Evolutionary conservation across 2,888 invertebrate genomes (phyloP).

Genomic region (Hypercompe scribonia): DNA sequence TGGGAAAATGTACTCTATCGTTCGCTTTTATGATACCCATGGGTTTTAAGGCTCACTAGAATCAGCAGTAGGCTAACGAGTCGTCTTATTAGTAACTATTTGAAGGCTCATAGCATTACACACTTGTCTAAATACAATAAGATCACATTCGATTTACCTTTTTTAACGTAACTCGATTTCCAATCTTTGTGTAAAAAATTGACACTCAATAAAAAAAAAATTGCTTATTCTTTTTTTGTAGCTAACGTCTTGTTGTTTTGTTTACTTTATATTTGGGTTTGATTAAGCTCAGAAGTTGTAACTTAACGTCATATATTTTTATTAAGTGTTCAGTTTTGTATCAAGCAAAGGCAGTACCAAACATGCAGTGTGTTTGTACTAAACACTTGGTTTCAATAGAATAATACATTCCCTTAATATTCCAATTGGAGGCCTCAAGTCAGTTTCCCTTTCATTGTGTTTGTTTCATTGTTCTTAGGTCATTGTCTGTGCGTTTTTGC

Average conservation of each 20-base stretch:
- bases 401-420: conserved; percentile 37
- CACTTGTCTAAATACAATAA: not conserved
- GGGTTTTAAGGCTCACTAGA: conserved; percentile 36
- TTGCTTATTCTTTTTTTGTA: no score
- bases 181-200: not conserved
- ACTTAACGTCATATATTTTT: no score
- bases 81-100: not conserved
- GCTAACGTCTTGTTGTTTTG: no score
- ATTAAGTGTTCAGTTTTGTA: no score
- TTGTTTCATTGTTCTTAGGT: conserved; percentile 69
- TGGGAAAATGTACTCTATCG: conserved; percentile 78
- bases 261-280: not conserved
- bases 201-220: not conserved
- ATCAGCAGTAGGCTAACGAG: not conserved
- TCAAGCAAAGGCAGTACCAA: not conserved
- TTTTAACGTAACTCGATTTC: not conserved
- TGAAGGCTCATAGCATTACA: not conserved
- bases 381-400: conserved; percentile 13
- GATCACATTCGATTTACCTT: not conserved
- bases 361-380: not conserved
- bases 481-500: conserved; percentile 73
- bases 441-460: conserved; percentile 74
- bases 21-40: conserved; percentile 59
- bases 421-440: conserved; percentile 37
- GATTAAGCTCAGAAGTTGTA: not conserved